A percentile compares a stretch with the other conserved stretches of the same genome.
phyloP scores from a whole-genome alignment of 2,113 vertebrate species.

The Abramis brama region DNA sequence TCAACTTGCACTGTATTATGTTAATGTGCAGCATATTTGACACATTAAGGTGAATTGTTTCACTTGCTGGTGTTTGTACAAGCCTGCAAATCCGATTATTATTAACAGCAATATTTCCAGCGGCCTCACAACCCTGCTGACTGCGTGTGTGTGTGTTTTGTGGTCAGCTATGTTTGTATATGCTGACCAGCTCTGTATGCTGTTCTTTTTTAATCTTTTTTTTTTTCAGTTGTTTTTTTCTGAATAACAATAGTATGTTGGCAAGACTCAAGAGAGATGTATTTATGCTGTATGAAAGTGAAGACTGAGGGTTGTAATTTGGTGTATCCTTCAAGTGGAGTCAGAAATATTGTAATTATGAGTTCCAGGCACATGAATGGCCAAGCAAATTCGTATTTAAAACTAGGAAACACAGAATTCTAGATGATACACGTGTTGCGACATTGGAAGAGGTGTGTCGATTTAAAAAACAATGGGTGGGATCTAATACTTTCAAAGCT shows the following conservation, averaged over 20 bases:
- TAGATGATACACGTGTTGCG: no score
- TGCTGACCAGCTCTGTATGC: not conserved
- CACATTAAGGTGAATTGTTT: not conserved
- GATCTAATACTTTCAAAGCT: no score
- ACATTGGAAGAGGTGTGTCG: no score
- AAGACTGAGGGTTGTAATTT: no score
- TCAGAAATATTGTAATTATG: no score
- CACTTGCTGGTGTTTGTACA: constrained; percentile 9
- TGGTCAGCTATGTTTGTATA: not conserved
- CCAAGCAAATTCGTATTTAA: no score
- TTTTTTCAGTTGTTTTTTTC: not conserved
- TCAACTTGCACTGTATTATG: not conserved
- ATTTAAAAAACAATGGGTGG: no score
- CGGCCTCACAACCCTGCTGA: constrained; percentile 1
- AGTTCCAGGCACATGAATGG: no score
- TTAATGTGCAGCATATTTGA: constrained; percentile 11
- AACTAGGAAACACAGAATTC: no score
- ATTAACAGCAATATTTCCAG: constrained; percentile 33
- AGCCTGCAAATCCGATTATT: constrained; percentile 42
- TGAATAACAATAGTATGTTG: not conserved
- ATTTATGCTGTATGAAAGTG: no score
- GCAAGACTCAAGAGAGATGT: no score
- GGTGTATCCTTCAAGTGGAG: no score
- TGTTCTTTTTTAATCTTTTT: not conserved
- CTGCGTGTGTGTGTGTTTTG: not conserved